Base-by-base conservation (phyloP, 2,888 invertebrate genomes). In the Stenolophus ochropezus region DNA sequence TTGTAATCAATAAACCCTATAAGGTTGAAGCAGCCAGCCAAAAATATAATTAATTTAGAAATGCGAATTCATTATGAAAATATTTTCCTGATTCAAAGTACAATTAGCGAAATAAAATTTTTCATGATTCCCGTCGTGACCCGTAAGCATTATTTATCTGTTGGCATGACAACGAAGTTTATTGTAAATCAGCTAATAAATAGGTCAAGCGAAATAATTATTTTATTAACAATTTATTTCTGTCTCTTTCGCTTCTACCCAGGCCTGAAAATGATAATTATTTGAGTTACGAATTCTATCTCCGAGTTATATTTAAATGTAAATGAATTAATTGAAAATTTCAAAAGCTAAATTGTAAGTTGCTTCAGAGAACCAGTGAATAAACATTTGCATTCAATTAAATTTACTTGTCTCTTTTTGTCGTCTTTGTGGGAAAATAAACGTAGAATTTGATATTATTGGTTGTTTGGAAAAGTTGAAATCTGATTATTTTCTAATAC, bases 131-230 rank as follows among this genome's bases (percentile, higher is more conserved):
- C 2, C 14, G 23, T 14, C 23, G 23, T 6, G 4, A 25, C 4
- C 0, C n/a, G 25, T 58, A 21, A 21, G 11, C n/a, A 25, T 25
- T n/a, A 61, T 25, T 61, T 61, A 61, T 61, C 25, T 27, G 76
- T 77, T 21, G 71, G 6, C 77, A 76, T 75, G 71, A 75, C 53
- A 80, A 78, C 74, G 61, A 47, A 23, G 23, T 74, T 75, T 49
- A 49, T 76, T 16, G 27, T 8, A 20, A 82, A 65, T 53, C 47
- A 53, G 21, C 56, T 47, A 53, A 53, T 18, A 77, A 82, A 81
- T 76, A 71, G 81, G 75, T 76, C 69, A 65, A 77, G 53, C 73
- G 73, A 51, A 75, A 71, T 76, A 76, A 56, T 56, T 69, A 42
- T 69, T 69, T 69, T 69, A 69, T 69, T 69, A 69, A 61, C 42